Evolutionary conservation across 2,797 vertebrate genomes (phyloP).

Genomic region (Cheirogaleus major): DNA sequence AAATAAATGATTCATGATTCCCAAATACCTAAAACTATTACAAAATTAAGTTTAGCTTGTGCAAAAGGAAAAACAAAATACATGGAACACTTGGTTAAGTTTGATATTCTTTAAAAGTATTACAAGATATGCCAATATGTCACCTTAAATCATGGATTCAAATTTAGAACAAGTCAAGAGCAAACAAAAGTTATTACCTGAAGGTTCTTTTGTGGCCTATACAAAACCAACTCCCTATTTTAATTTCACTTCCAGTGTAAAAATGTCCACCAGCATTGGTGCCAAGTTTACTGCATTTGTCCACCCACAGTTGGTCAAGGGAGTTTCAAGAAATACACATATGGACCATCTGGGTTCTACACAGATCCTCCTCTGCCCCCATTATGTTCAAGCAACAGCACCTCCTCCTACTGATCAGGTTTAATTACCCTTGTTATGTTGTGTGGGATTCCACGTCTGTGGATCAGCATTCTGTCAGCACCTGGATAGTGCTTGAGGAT

Average conservation of each 20-base stretch:
- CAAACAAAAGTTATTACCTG: constrained; percentile 1
- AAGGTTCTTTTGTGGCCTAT: background rate
- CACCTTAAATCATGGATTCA: constrained; percentile 38
- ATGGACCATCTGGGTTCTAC: no score
- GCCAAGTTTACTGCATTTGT: background rate
- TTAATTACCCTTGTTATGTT: background rate
- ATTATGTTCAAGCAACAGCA: background rate
- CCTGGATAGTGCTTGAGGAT: background rate
- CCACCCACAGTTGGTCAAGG: background rate
- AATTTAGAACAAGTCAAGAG: constrained; percentile 21
- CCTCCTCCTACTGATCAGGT: background rate
- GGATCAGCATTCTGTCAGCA: background rate
- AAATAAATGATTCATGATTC: constrained; percentile 57
- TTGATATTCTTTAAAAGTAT: constrained; percentile 38
- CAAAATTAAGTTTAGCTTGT: constrained; percentile 58
- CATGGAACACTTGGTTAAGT: constrained; percentile 1
- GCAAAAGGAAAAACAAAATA: constrained; percentile 54
- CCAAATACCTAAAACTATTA: constrained; percentile 11
- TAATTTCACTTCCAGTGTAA: background rate
- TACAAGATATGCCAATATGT: constrained; percentile 53
- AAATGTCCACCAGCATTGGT: background rate
- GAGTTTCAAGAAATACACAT: background rate
- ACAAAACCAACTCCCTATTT: background rate
- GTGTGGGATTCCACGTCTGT: background rate
- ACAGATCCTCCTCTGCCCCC: fast-evolving